phyloP scores from a whole-genome alignment of 1,140 invertebrate species.

The Drosophila subpulchrella region DNA sequence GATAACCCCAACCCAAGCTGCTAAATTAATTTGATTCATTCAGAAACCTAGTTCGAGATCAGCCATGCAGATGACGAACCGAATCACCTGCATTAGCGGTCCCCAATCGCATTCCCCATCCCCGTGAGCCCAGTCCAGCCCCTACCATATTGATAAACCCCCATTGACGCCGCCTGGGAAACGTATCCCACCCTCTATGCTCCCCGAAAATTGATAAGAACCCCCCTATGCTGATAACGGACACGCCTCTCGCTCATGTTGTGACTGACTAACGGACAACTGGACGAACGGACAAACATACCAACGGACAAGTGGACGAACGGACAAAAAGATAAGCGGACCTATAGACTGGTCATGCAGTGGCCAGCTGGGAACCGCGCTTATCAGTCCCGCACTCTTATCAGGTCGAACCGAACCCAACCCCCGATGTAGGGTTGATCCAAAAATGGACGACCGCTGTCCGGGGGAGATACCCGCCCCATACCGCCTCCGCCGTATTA shows the following conservation, averaged over 20 bases:
- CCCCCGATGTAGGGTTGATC: conserved; percentile 49
- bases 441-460: conserved; percentile 38
- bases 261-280: conserved; percentile 31
- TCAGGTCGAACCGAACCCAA: conserved; percentile 25
- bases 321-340: not conserved
- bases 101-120: conserved; percentile 9
- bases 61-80: conserved; percentile 40
- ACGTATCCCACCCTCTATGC: conserved; percentile 13
- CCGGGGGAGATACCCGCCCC: conserved; percentile 38
- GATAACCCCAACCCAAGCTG: conserved; percentile 19
- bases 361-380: conserved; percentile 56
- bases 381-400: conserved; percentile 45
- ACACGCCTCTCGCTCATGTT: conserved; percentile 47
- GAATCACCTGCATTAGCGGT: conserved; percentile 35
- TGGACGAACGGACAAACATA: conserved; percentile 8
- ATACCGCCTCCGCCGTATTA: conserved; percentile 17
- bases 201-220: conserved; percentile 15
- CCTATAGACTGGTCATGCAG: conserved; percentile 42
- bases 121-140: conserved; percentile 33
- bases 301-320: not conserved
- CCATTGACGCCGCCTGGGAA: conserved; percentile 44
- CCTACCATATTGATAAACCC: conserved; percentile 41
- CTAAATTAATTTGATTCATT: conserved; percentile 9
- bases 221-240: conserved; percentile 19
- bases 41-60: conserved; percentile 34